Base-by-base conservation (phyloP, 2,888 invertebrate genomes). In the Iphiclides podalirius region DNA sequence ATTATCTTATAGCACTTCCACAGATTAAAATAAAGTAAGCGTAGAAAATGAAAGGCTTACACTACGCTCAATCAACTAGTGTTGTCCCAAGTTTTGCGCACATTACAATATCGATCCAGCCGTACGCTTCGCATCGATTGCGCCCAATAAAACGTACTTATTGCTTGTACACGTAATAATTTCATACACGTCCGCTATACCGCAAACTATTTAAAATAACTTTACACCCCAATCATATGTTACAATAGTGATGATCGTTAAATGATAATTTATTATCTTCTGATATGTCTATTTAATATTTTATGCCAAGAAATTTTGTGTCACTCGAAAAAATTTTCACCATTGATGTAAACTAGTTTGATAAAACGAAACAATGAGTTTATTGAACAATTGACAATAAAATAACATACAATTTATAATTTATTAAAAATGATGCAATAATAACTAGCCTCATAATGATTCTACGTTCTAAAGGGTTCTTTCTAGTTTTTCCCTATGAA, bases 141-240 rank as follows among this genome's bases (percentile, higher is more conserved):
- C 84, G 61, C 74, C 59, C 68, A 79, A 84, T 83, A 82, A 77
- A 85, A 78, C 72, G 66, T 83, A 78, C 60, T 87, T 88, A 88
- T 88, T 88, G 88, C 88, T 88, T 87, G 77, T 88, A 87, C 87
- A 88, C 88, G 88, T 88, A 86, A 82, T 85, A 71, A 79, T 76
- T 70, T 63, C 64, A 61, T 66, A 66, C 41, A 60, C 74, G 75
- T 80, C 72, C 74, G 73, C 81, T 78, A 74, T 69, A 75, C 70
- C 75, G 85, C 87, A 86, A 88, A 86, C 71, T 72, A 86, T 85
- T 68, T 74, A 66, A 78, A 63, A 81, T 79, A 77, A 76, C 79
- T 75, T 61, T 60, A 57, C 69, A 67, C 64, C 61, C n/a, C 52
- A 61, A 53, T 23, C 46, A 36, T 41, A 53, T 51, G 74, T 69